Conservation (phyloP, 1,140 invertebrate genomes). For the Aphis gossypii region DNA sequence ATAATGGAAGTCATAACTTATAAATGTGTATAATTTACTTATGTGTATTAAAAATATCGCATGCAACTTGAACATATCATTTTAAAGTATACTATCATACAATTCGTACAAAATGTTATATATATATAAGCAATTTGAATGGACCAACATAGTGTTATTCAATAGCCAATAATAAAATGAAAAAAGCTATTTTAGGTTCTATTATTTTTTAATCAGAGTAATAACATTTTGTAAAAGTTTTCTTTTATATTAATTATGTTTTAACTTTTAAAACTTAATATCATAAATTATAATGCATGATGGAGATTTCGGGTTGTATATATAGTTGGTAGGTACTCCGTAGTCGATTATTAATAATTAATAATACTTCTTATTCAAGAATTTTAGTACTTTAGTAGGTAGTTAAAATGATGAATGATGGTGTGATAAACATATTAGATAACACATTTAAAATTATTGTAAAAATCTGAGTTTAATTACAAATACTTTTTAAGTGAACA, state of each 20-base stretch:
- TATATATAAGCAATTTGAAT: neutral
- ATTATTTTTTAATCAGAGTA: neutral
- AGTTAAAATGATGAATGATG: too few relatives aligned
- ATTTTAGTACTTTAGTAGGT: too few relatives aligned
- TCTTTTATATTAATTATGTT: neutral
- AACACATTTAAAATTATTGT: too few relatives aligned
- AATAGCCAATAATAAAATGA: neutral
- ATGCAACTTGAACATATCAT: neutral
- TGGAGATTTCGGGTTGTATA: neutral
- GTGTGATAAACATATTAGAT: too few relatives aligned
- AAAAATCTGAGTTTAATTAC: too few relatives aligned
- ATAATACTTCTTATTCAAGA: too few relatives aligned
- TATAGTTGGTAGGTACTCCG: too few relatives aligned
- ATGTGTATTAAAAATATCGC: neutral
- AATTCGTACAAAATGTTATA: slow-evolving; percentile 21
- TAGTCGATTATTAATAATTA: too few relatives aligned
- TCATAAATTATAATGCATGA: neutral
- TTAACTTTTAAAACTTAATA: neutral
- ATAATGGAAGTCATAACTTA: neutral
- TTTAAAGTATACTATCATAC: neutral
- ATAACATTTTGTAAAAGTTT: neutral
- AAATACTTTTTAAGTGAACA: too few relatives aligned
- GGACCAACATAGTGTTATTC: neutral
- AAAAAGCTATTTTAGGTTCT: neutral
- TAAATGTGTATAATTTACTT: neutral